phyloP scores from a whole-genome alignment of 2,113 vertebrate species.

The Pandion haliaetus region DNA sequence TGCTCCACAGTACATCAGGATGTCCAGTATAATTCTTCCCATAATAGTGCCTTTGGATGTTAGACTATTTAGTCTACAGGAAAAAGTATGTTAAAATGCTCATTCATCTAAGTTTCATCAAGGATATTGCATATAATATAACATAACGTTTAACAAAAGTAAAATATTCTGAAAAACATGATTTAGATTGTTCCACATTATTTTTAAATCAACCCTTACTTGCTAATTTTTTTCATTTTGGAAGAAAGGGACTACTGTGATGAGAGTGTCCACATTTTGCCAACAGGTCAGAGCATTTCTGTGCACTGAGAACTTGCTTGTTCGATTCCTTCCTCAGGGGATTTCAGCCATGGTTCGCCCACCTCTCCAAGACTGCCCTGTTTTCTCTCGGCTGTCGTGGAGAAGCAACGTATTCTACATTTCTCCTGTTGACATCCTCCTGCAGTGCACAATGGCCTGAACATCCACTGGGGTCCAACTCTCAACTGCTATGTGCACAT shows the following conservation, averaged over 20 bases:
- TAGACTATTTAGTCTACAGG: not conserved
- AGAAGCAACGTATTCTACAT: not conserved
- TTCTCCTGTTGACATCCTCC: not conserved
- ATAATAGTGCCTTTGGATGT: not conserved
- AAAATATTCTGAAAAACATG: not conserved
- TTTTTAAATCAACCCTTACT: not conserved
- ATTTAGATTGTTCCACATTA: not conserved
- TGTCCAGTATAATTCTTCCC: not conserved
- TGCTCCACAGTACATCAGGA: not conserved
- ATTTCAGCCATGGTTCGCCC: not conserved
- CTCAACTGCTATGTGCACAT: not conserved
- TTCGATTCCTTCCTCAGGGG: not conserved
- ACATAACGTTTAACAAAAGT: not conserved
- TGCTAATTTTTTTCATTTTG: not conserved
- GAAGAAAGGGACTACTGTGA: not conserved
- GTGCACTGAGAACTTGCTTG: not conserved
- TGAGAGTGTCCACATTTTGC: not conserved
- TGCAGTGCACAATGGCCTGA: not conserved
- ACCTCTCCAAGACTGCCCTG: not conserved
- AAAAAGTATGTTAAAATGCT: not conserved
- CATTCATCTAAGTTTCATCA: not conserved
- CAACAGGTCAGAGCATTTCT: not conserved
- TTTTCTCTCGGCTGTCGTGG: not conserved
- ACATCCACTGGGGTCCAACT: not conserved
- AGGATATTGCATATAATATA: not conserved